Base-by-base conservation (phyloP, 2,888 invertebrate genomes). In the Deladenus siricidicola region DNA sequence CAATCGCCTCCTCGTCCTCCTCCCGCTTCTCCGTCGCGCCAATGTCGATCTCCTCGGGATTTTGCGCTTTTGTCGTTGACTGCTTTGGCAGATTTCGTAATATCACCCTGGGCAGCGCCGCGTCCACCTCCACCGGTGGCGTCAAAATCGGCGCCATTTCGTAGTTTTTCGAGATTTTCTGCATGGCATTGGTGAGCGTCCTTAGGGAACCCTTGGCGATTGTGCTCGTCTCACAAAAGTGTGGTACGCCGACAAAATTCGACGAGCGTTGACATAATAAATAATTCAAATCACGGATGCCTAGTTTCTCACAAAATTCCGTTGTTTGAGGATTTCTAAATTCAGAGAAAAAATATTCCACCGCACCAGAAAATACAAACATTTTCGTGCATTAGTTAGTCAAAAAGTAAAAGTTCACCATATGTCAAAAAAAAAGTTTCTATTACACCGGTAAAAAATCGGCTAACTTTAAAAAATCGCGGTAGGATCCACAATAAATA, bases 261-360 rank as follows among this genome's bases (percentile, higher is more conserved):
- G 51, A 6, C 14, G 42, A 28, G 17, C 28, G 19, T 21, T 68
- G 47, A 24, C 64, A 65, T 17, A 75, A 65, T 62, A 72, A 43
- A 30, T 63, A 58, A 53, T 76, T 76, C 45, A 77, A 49, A 63
- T 77, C 73, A 2, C 51, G 48, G 39, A 78, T 76, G 30, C 70
- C 70, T 17, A 77, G 63, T 63, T 68, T 68, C 30, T 68, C 61
- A 50, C 73, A 73, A 60, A 78, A 77, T 24, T 67, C 64, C 0
- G 67, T 61, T 1, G 71, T 64, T 51, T 77, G 77, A 1, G 77
- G 77, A 49, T 77, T 77, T 44, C 73, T 70, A 45, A 39, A 66
- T 30, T 8, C 26, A 59, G 39, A 14, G n/a, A n/a, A n/a, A n/a
- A n/a, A n/a, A n/a, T n/a, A n/a, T n/a, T n/a, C n/a, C n/a, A n/a